These are phyloP conservation scores for Agrypnus murinus DNA, from an alignment of 2,888 invertebrate species.

Conservation along the genomic window DNA sequence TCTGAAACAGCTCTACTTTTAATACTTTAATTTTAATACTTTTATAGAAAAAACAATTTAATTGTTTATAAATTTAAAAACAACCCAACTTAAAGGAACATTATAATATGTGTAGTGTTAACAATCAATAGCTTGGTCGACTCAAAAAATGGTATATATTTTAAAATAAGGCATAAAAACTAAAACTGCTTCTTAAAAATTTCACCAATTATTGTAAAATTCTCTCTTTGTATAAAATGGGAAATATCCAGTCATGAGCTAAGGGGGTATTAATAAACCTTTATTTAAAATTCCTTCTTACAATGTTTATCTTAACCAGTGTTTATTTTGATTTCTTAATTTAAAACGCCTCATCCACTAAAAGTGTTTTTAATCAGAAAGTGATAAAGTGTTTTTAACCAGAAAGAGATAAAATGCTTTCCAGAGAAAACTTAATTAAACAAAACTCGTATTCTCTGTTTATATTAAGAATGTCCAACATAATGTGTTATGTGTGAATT, in stretches of 20 bases:
- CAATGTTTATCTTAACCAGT: conserved; percentile 25
- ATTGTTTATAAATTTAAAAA: too few species aligned
- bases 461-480: background rate
- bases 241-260: background rate
- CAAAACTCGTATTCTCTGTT: background rate
- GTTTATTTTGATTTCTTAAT: conserved; percentile 38
- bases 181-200: too few species aligned
- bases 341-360: conserved; percentile 8
- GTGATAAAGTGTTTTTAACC: background rate
- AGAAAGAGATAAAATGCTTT: background rate
- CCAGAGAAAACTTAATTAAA: conserved; percentile 1
- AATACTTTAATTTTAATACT: too few species aligned
- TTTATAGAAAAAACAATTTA: too few species aligned
- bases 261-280: conserved; percentile 24
- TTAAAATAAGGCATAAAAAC: too few species aligned
- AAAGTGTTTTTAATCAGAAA: background rate
- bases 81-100: too few species aligned
- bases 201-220: too few species aligned
- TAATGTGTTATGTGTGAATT: conserved; percentile 1
- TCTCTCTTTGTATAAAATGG: too few species aligned
- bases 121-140: too few species aligned
- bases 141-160: too few species aligned
- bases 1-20: too few species aligned
- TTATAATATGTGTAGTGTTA: too few species aligned
- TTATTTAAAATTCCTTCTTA: conserved; percentile 21